phyloP scores from a whole-genome alignment of 2,888 invertebrate species.

The Hipparchia semele region DNA sequence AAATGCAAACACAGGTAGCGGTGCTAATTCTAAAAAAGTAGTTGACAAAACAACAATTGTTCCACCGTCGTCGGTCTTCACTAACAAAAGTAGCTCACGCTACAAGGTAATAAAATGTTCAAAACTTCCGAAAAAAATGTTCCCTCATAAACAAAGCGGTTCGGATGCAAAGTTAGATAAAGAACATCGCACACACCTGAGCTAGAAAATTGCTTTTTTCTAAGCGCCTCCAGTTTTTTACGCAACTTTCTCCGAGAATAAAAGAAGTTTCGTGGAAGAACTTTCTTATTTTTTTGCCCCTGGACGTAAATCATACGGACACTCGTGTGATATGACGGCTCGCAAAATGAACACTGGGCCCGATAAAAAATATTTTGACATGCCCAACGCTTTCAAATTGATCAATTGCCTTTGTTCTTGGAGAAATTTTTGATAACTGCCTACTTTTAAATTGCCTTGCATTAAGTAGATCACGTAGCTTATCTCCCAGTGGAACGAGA shows the following conservation, averaged over 20 bases:
- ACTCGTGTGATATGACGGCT: conserved; percentile 65
- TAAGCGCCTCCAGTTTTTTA: conserved; percentile 81
- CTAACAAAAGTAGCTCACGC: conserved; percentile 65
- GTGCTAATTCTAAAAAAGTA: conserved; percentile 53
- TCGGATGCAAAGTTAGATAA: conserved; percentile 84
- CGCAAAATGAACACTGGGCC: conserved; percentile 52
- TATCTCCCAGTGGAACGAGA: conserved; percentile 17
- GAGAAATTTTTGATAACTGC: conserved; percentile 43
- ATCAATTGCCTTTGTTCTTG: conserved; percentile 52
- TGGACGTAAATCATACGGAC: conserved; percentile 69
- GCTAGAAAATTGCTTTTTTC: conserved; percentile 84
- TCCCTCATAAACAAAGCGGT: conserved; percentile 79
- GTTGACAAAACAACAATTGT: conserved; percentile 72
- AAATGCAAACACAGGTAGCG: conserved; percentile 65
- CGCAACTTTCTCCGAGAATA: conserved; percentile 80
- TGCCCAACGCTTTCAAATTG: conserved; percentile 56
- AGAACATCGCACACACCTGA: conserved; percentile 83
- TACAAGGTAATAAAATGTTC: conserved; percentile 79
- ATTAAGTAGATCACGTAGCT: conserved; percentile 12
- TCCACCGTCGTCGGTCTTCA: conserved; percentile 60
- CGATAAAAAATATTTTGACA: conserved; percentile 72
- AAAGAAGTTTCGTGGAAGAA: conserved; percentile 78
- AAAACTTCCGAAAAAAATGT: conserved; percentile 79
- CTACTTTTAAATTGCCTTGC: conserved; percentile 13
- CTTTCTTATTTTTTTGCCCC: conserved; percentile 72